These are phyloP conservation scores for Cosmopolites sordidus DNA, from an alignment of 2,888 invertebrate species.

Conservation along the genomic window DNA sequence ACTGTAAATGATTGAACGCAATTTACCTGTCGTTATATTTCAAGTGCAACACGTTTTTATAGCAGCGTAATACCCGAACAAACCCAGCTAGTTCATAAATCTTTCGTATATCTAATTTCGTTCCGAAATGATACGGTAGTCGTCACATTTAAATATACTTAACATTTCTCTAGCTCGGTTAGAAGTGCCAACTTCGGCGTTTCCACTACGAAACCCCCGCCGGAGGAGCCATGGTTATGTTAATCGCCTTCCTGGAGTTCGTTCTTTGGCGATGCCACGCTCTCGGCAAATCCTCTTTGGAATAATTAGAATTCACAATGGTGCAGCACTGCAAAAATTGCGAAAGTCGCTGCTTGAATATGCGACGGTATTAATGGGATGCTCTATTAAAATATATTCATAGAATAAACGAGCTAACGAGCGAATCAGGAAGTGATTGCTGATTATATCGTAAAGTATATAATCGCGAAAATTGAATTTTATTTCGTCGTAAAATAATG, in stretches of 20 bases:
- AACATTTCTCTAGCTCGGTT: slow-evolving; percentile 20
- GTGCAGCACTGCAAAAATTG: slow-evolving; percentile 27
- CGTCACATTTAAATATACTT: slow-evolving; percentile 25
- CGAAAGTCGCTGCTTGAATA: slow-evolving; percentile 30
- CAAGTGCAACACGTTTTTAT: too few species aligned
- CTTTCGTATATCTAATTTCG: too few species aligned
- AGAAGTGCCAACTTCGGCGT: slow-evolving; percentile 19
- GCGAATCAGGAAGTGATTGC: too few species aligned
- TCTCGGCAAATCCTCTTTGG: slow-evolving; percentile 16
- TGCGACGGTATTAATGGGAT: slow-evolving; percentile 13
- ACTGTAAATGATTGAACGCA: too few species aligned
- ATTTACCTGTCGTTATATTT: too few species aligned
- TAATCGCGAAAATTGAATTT: too few species aligned
- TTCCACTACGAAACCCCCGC: slow-evolving; percentile 16
- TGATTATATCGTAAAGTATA: too few species aligned
- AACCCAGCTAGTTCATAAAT: too few species aligned
- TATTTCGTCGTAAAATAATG: too few species aligned
- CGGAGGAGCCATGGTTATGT: slow-evolving; percentile 23
- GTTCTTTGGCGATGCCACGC: slow-evolving; percentile 3
- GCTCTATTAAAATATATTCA: slow-evolving; percentile 1
- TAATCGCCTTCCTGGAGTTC: slow-evolving; percentile 18
- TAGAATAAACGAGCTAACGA: too few species aligned
- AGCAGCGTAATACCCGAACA: too few species aligned
- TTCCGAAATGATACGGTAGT: background rate
- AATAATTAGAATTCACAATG: slow-evolving; percentile 21